phyloP scores from a whole-genome alignment of 2,888 invertebrate species.

The Caenorhabditis sinica region DNA sequence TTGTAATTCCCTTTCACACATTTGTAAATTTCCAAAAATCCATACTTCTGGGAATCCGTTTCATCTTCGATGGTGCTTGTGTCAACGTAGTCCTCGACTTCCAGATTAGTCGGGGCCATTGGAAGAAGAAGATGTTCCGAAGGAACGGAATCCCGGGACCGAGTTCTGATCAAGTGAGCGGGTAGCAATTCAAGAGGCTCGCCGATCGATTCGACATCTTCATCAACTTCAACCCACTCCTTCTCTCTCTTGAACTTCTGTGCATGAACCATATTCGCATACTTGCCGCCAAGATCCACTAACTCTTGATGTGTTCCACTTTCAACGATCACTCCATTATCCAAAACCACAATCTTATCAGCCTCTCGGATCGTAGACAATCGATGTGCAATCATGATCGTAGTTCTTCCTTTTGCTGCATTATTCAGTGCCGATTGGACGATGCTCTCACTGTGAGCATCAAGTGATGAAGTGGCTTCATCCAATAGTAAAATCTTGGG shows the following conservation, averaged over 20 bases:
- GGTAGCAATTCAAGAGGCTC: too few species aligned
- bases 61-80: too few species aligned
- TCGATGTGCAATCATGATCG: slow-evolving; percentile 77
- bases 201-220: not conserved
- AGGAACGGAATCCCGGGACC: too few species aligned
- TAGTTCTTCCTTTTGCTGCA: slow-evolving; percentile 38
- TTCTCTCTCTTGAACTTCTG: not conserved
- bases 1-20: too few species aligned
- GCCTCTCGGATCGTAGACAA: slow-evolving; percentile 78
- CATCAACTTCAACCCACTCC: not conserved
- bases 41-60: too few species aligned
- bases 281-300: slow-evolving; percentile 61
- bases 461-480: slow-evolving; percentile 11
- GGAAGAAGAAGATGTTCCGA: too few species aligned
- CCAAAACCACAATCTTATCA: slow-evolving; percentile 33
- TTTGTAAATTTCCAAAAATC: too few species aligned
- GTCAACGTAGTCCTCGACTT: too few species aligned
- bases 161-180: too few species aligned
- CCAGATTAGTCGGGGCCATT: too few species aligned
- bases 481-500: slow-evolving; percentile 2
- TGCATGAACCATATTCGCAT: slow-evolving; percentile 60
- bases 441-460: not conserved
- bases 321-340: slow-evolving; percentile 45
- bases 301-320: slow-evolving; percentile 71
- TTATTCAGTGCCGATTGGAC: slow-evolving; percentile 7